Evolutionary conservation across 2,113 vertebrate genomes (phyloP).

Genomic region (Onychostruthus taczanowskii): DNA sequence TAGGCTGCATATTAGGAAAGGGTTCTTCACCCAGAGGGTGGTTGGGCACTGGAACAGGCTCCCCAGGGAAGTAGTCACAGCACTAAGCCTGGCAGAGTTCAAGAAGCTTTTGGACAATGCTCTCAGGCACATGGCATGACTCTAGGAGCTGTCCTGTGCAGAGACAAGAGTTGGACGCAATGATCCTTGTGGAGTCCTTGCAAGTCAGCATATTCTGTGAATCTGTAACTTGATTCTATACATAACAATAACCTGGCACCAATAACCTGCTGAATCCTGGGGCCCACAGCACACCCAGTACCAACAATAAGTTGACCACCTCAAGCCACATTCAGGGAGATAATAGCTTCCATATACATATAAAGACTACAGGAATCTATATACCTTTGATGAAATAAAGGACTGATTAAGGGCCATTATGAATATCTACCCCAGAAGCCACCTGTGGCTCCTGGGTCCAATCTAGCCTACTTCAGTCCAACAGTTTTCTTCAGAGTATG

Average conservation of each 20-base stretch:
- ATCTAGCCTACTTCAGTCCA: neutral
- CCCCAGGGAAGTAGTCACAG: neutral
- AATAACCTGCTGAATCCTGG: neutral
- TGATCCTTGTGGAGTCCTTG: neutral
- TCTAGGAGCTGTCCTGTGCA: neutral
- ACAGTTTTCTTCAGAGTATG: neutral
- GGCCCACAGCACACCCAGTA: fast-evolving
- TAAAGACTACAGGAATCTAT: neutral
- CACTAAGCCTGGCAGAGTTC: neutral
- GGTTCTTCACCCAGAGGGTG: neutral
- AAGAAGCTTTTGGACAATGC: neutral
- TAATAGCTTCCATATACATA: neutral
- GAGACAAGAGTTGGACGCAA: neutral
- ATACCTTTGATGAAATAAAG: neutral
- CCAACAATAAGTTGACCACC: neutral
- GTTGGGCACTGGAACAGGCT: fast-evolving
- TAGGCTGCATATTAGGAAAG: neutral
- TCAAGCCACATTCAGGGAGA: neutral
- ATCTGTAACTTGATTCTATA: neutral
- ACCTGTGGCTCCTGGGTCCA: neutral
- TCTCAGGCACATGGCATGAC: neutral
- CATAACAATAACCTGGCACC: fast-evolving
- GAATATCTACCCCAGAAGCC: neutral
- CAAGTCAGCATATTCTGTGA: neutral
- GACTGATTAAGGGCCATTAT: neutral